Evolutionary conservation across 1,140 invertebrate genomes (phyloP).

Genomic region (Tenebrio molitor): DNA sequence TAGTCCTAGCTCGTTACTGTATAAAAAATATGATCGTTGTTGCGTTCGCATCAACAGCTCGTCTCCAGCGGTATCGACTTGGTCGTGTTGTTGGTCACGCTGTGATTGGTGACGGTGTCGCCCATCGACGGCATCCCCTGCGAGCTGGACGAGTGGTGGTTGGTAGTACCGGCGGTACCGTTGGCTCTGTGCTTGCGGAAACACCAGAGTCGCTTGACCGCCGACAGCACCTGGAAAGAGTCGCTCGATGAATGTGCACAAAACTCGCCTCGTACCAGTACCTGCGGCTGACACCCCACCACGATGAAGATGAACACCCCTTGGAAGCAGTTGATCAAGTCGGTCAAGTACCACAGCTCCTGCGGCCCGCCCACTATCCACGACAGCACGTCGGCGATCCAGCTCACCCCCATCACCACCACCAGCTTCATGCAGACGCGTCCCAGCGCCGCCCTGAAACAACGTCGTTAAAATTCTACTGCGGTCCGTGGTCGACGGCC

Average conservation of each 20-base stretch:
- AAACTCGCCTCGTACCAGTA: constrained; percentile 53
- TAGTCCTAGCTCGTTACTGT: constrained; percentile 17
- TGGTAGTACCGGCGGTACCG: constrained; percentile 69
- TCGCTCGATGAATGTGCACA: neutral
- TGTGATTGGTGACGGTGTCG: constrained; percentile 75
- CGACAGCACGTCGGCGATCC: constrained; percentile 86
- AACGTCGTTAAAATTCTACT: too few species aligned
- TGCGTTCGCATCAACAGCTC: too few species aligned
- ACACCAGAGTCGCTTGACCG: constrained; percentile 76
- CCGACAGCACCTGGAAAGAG: constrained; percentile 73
- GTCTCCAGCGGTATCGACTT: constrained; percentile 70
- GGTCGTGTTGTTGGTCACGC: constrained; percentile 62
- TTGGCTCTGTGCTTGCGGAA: constrained; percentile 70
- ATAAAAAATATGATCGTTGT: too few species aligned
- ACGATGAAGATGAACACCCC: constrained; percentile 92
- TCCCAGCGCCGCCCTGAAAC: constrained; percentile 79
- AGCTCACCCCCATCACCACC: constrained; percentile 88
- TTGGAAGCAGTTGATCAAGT: constrained; percentile 86
- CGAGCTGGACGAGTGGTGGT: constrained; percentile 75
- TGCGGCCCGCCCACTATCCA: constrained; percentile 81
- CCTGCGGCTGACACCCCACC: constrained; percentile 89
- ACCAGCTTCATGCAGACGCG: constrained; percentile 86
- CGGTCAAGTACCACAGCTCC: constrained; percentile 84
- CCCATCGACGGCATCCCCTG: constrained; percentile 84
- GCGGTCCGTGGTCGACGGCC: too few species aligned